Base-by-base conservation (phyloP, 2,797 vertebrate genomes). In the Sebastes glaucus region DNA sequence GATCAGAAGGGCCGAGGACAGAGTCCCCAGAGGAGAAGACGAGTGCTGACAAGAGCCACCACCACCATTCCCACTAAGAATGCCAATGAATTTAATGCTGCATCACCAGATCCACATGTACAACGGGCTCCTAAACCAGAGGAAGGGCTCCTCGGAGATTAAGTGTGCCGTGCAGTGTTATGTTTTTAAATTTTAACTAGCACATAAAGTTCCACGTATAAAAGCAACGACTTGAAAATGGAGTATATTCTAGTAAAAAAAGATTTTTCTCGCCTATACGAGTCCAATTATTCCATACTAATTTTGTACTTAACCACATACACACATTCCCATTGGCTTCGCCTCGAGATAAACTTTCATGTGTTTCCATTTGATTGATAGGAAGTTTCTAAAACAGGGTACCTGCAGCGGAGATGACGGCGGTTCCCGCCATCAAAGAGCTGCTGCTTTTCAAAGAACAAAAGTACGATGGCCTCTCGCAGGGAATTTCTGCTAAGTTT, bases 371-470 rank as follows among this genome's bases (percentile, higher is more conserved):
- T 74, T 88, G 87, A 93, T 78, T 93, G 92, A 93, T 88, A 74
- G 64, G 69, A 83, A 89, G 80, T 87, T 90, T 80, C 83, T 84
- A 80, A 86, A 90, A 88, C 82, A 85, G 87, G 81, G 81, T 84
- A 91, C 88, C 90, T 89, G 85, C 87, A 88, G 85, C 56, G 32
- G 71, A 87, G 84, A 92, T 77, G 81, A 87, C 33, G 67, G 80
- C 5, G 32, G 32, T 88, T 84, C 87, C 89, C 82, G 20, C 82
- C 90, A 87, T 94, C 87, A 95, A 93, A 93, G 85, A 86, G 83
- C 68, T 57, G 8, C 46, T 28, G 69, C 20, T 87, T 90, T 88
- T 91, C 73, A 91, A 88, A 92, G 86, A 80, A 84, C 61, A 85
- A 89, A 89, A 90, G 82, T 46, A 90, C 89, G 67, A 87, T 88